phyloP scores from a whole-genome alignment of 2,888 invertebrate genomes.

The Timema podura region DNA sequence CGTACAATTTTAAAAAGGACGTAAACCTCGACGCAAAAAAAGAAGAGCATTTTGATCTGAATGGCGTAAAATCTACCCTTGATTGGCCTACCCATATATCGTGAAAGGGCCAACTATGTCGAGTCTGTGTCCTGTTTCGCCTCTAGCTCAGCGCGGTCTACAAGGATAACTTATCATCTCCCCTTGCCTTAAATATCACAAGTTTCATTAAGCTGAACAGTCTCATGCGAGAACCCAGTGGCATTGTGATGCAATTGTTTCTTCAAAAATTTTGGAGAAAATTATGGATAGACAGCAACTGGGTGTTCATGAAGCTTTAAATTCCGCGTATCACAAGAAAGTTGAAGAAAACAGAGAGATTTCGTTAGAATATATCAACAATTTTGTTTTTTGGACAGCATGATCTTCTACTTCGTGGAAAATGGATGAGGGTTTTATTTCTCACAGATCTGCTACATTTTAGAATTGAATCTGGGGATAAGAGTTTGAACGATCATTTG shows the following conservation, averaged over 20 bases:
- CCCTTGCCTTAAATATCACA: constrained; percentile 19
- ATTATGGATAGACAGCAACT: constrained; percentile 13
- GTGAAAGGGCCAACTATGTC: constrained; percentile 3
- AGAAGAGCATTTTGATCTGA: neutral
- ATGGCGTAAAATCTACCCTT: neutral
- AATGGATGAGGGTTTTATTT: constrained; percentile 10
- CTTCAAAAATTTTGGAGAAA: constrained; percentile 13
- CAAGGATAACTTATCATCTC: constrained; percentile 16
- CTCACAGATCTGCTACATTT: constrained; percentile 19
- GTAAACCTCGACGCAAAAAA: neutral
- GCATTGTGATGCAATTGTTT: constrained; percentile 16
- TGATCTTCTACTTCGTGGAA: neutral
- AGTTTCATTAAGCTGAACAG: constrained; percentile 21
- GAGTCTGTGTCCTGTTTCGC: neutral
- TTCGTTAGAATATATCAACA: constrained; percentile 17
- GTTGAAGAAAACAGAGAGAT: constrained; percentile 19
- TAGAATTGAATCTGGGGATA: constrained; percentile 18
- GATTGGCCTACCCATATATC: neutral
- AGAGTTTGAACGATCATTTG: constrained; percentile 19
- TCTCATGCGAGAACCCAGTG: constrained; percentile 16
- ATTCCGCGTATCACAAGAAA: constrained; percentile 17
- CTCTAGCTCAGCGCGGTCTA: constrained; percentile 6
- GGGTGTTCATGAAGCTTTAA: constrained; percentile 11
- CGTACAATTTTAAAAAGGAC: neutral
- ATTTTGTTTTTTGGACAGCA: constrained; percentile 18